Percentiles rank a stretch among this genome's conserved stretches.
Evolutionary conservation across 1,140 invertebrate species (phyloP).

Genomic region (Drosophila bifasciata): DNA sequence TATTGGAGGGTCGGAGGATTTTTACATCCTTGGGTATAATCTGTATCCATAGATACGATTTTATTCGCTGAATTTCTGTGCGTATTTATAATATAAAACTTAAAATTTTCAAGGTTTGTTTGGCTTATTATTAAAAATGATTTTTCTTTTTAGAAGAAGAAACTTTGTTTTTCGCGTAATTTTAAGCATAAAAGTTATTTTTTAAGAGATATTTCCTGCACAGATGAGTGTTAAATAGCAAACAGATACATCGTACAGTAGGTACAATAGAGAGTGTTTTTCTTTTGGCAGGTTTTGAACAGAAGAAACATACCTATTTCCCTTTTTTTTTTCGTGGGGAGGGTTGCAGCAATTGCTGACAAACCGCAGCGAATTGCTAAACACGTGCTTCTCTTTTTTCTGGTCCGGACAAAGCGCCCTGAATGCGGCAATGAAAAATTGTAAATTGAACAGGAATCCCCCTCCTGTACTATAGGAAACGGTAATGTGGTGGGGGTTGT

Average conservation of each 20-base stretch:
- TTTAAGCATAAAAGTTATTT: too few species aligned
- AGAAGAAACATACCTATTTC: constrained; percentile 1
- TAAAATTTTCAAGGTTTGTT: too few species aligned
- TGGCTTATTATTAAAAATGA: too few species aligned
- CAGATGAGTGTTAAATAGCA: background rate
- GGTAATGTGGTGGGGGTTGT: background rate
- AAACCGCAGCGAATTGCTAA: constrained; percentile 76
- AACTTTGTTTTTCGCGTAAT: too few species aligned
- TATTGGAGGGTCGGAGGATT: too few species aligned
- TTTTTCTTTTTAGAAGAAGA: too few species aligned
- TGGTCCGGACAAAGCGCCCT: constrained; percentile 40
- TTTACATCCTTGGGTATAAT: too few species aligned
- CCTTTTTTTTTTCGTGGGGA: constrained; percentile 9
- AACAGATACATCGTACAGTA: constrained; percentile 15
- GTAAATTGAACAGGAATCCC: constrained; percentile 53
- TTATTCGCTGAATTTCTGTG: too few species aligned
- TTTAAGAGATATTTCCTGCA: background rate
- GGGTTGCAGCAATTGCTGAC: constrained; percentile 61
- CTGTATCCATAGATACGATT: too few species aligned
- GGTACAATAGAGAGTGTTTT: background rate
- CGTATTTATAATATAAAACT: too few species aligned
- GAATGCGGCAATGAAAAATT: constrained; percentile 73
- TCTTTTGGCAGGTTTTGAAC: constrained; percentile 2
- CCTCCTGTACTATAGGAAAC: too few species aligned
- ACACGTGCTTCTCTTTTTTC: constrained; percentile 54